Conservation (phyloP, 2,797 vertebrate genomes). For the Paedocypris micromegethes region DNA sequence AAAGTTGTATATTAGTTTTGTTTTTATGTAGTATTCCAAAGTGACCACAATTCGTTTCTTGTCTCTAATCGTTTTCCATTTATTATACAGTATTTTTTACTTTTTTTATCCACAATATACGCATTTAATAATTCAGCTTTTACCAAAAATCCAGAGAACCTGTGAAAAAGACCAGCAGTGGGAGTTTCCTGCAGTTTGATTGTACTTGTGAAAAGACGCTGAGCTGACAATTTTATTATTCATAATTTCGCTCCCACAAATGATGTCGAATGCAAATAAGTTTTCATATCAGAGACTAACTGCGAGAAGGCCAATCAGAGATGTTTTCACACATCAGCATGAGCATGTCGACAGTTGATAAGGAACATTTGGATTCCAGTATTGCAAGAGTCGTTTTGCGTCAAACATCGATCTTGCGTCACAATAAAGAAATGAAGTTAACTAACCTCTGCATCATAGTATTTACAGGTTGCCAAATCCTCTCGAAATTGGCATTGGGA, state of each 20-base stretch:
- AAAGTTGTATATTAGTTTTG: too few relatives aligned
- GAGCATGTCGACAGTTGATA: conserved; percentile 34
- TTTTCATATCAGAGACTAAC: conserved; percentile 28
- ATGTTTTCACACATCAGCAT: conserved; percentile 34
- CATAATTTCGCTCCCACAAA: conserved; percentile 35
- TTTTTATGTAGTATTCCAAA: conserved; percentile 14
- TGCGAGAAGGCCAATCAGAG: conserved; percentile 32
- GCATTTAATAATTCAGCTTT: conserved; percentile 18
- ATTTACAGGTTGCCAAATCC: conserved; percentile 63
- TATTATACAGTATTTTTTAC: conserved; percentile 48
- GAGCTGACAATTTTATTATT: conserved; percentile 30
- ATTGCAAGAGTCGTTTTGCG: neutral
- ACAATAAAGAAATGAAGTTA: conserved; percentile 67
- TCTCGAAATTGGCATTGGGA: conserved; percentile 64
- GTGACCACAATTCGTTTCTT: conserved; percentile 45
- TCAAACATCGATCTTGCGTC: conserved; percentile 50
- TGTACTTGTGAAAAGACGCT: conserved; percentile 23
- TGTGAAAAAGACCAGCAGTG: neutral
- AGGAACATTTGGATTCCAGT: conserved; percentile 4
- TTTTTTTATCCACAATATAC: conserved; percentile 9
- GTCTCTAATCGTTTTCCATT: conserved; percentile 44
- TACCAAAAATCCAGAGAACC: conserved; percentile 22
- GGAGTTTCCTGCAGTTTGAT: conserved; percentile 21
- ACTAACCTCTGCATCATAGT: conserved; percentile 61
- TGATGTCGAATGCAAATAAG: conserved; percentile 37